Conservation (phyloP, 2,113 vertebrate genomes). For the Pedetes capensis region DNA sequence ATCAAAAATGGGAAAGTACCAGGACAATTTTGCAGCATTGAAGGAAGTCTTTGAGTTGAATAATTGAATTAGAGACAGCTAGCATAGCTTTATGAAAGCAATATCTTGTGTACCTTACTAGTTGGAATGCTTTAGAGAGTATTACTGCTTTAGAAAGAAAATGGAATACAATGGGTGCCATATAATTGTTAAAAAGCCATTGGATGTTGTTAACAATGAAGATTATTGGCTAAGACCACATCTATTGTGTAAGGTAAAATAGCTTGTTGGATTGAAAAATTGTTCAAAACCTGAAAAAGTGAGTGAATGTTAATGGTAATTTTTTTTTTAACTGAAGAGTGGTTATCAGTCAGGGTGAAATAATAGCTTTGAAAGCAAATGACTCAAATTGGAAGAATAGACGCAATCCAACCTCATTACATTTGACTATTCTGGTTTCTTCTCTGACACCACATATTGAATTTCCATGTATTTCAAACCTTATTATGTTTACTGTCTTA, state of each 20-base stretch:
- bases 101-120: conserved; percentile 62
- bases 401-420: conserved; percentile 68
- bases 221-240: conserved; percentile 72
- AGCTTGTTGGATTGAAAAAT: conserved; percentile 78
- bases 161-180: conserved; percentile 61
- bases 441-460: conserved; percentile 45
- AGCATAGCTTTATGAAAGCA: conserved; percentile 62
- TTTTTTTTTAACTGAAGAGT: conserved; percentile 70
- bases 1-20: conserved; percentile 31
- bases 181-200: conserved; percentile 72
- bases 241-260: conserved; percentile 75
- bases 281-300: conserved; percentile 73
- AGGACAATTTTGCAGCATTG: conserved; percentile 8
- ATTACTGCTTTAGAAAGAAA: conserved; percentile 67
- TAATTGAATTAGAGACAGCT: conserved; percentile 72
- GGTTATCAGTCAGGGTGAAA: conserved; percentile 75
- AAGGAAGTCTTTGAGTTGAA: conserved; percentile 62
- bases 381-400: conserved; percentile 65
- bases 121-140: conserved; percentile 64
- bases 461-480: conserved; percentile 70
- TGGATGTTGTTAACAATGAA: conserved; percentile 74
- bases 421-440: conserved; percentile 57
- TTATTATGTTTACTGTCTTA: conserved; percentile 55
- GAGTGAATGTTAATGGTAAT: conserved; percentile 68
- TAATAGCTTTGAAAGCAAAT: conserved; percentile 74